Conservation (phyloP, 2,797 vertebrate genomes). For the Pteronotus mesoamericanus region DNA sequence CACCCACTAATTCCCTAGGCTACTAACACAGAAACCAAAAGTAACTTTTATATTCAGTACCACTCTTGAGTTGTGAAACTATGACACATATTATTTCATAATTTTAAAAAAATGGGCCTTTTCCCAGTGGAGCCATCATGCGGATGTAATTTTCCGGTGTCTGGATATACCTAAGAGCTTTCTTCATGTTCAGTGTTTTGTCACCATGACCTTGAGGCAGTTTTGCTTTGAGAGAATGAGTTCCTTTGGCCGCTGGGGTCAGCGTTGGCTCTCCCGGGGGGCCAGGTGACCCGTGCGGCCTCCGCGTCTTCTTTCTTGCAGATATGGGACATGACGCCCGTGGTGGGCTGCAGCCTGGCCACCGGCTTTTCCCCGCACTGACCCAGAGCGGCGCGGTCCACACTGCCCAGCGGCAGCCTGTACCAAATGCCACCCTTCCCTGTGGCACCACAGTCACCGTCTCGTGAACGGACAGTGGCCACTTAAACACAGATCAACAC, state of each 20-base stretch:
- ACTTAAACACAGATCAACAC: slow-evolving; percentile 56
- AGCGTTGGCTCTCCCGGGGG: accelerated
- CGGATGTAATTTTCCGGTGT: neutral
- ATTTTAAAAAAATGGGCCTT: neutral
- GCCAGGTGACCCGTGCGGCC: neutral
- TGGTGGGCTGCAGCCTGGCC: slow-evolving; percentile 95
- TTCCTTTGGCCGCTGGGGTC: neutral
- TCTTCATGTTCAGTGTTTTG: neutral
- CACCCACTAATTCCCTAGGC: neutral
- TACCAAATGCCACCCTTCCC: slow-evolving; percentile 59
- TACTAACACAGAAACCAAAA: neutral
- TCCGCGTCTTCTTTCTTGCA: slow-evolving; percentile 65
- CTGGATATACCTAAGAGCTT: neutral
- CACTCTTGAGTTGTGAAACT: neutral
- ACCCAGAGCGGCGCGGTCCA: slow-evolving; percentile 70
- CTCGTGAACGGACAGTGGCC: slow-evolving; percentile 64
- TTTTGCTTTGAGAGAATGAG: neutral
- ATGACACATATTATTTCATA: neutral
- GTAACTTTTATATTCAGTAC: neutral
- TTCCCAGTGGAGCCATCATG: neutral
- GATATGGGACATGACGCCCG: slow-evolving; percentile 99
- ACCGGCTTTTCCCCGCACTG: slow-evolving; percentile 93
- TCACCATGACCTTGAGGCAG: neutral
- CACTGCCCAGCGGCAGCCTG: slow-evolving; percentile 70
- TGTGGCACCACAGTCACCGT: slow-evolving; percentile 77